These are phyloP conservation scores for Stenopsyche tienmushanensis DNA, from an alignment of 1,140 invertebrate species.

Conservation along the genomic window DNA sequence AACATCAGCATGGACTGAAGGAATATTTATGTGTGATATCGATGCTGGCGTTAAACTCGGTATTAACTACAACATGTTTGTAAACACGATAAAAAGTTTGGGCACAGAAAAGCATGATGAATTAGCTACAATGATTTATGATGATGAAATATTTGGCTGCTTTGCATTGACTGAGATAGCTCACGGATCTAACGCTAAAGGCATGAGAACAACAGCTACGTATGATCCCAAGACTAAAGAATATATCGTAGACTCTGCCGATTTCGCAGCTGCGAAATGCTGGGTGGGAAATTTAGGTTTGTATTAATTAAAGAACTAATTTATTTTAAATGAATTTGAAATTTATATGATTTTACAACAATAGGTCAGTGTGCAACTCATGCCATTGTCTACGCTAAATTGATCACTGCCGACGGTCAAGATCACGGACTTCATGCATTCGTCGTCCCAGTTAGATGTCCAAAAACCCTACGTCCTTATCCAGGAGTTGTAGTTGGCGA, in stretches of 20 bases:
- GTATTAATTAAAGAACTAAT: background rate
- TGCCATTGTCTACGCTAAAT: slow-evolving; percentile 81
- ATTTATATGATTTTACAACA: slow-evolving; percentile 34
- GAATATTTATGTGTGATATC: slow-evolving; percentile 71
- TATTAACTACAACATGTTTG: slow-evolving; percentile 61
- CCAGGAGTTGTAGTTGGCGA: slow-evolving; percentile 74
- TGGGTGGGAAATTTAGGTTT: slow-evolving; percentile 71
- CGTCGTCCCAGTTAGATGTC: slow-evolving; percentile 70
- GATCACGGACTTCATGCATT: slow-evolving; percentile 76
- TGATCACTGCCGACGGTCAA: slow-evolving; percentile 70
- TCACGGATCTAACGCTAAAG: slow-evolving; percentile 84
- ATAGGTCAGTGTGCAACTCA: slow-evolving; percentile 81
- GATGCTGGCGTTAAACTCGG: slow-evolving; percentile 65
- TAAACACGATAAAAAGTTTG: slow-evolving; percentile 55
- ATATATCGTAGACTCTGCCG: slow-evolving; percentile 79
- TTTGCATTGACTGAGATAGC: slow-evolving; percentile 85
- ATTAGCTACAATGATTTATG: slow-evolving; percentile 60
- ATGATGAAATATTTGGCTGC: slow-evolving; percentile 65
- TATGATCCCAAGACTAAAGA: slow-evolving; percentile 72
- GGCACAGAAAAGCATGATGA: slow-evolving; percentile 63
- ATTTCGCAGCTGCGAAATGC: slow-evolving; percentile 84
- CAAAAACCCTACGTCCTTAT: slow-evolving; percentile 62
- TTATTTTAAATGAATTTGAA: slow-evolving; percentile 32
- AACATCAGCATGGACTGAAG: slow-evolving; percentile 53
- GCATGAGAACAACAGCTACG: slow-evolving; percentile 79